These are phyloP conservation scores for Sphecodes monilicornis DNA, from an alignment of 2,888 invertebrate species.

Conservation along the genomic window DNA sequence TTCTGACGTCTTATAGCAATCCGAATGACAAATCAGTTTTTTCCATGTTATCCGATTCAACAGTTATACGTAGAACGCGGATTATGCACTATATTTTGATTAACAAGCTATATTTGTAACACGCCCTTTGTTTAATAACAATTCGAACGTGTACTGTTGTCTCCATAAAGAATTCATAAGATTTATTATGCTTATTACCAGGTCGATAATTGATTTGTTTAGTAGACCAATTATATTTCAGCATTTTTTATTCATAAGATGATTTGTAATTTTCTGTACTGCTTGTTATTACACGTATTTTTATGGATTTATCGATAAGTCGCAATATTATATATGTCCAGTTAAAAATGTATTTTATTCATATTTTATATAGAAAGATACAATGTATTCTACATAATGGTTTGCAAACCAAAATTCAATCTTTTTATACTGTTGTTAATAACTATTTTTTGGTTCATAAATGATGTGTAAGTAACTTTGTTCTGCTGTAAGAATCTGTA, in stretches of 20 bases:
- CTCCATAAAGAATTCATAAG: slow-evolving; percentile 9
- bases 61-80: not conserved
- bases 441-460: not conserved
- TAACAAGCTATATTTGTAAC: not conserved
- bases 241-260: not conserved
- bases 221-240: not conserved
- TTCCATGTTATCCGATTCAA: not conserved
- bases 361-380: not conserved
- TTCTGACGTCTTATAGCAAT: not conserved
- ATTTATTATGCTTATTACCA: not conserved
- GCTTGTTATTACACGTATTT: not conserved
- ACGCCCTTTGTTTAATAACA: slow-evolving; percentile 2
- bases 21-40: not conserved
- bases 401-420: not conserved
- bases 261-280: not conserved
- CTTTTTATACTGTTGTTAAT: not conserved
- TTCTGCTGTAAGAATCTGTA: too few species aligned
- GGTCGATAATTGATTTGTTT: not conserved
- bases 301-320: not conserved
- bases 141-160: not conserved
- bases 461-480: not conserved
- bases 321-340: not conserved
- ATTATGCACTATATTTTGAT: not conserved
- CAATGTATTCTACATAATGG: not conserved
- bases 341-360: not conserved